Evolutionary conservation across 1,140 invertebrate genomes (phyloP).

Genomic region (Paraescarpia echinospica): DNA sequence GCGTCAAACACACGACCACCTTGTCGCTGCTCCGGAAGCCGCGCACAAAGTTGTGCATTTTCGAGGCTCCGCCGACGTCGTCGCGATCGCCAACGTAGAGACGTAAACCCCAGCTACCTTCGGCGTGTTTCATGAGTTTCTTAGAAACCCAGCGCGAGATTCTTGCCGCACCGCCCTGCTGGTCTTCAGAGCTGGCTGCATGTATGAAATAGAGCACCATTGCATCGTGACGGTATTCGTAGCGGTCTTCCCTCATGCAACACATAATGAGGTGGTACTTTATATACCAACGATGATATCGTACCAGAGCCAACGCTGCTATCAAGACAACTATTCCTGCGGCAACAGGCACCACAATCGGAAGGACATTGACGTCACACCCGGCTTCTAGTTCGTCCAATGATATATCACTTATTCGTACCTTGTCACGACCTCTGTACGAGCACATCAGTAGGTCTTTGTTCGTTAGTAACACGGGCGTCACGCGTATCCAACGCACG

Average conservation of each 20-base stretch:
- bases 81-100: background rate
- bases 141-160: background rate
- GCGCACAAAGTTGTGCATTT: background rate
- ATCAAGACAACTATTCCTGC: background rate
- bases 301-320: background rate
- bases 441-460: background rate
- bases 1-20: slow-evolving; percentile 3
- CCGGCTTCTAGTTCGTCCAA: background rate
- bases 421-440: background rate
- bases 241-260: background rate
- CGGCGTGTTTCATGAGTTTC: background rate
- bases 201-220: background rate
- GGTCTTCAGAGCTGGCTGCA: background rate
- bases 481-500: background rate
- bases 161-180: background rate
- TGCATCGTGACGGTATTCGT: background rate
- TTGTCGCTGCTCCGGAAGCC: background rate
- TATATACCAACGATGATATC: background rate
- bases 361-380: background rate
- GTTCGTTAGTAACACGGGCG: background rate
- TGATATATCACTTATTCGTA: background rate
- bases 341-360: background rate
- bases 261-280: background rate
- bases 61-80: background rate
- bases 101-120: background rate